Conservation (phyloP, 2,113 vertebrate species). For the Neomonachus schauinslandi region DNA sequence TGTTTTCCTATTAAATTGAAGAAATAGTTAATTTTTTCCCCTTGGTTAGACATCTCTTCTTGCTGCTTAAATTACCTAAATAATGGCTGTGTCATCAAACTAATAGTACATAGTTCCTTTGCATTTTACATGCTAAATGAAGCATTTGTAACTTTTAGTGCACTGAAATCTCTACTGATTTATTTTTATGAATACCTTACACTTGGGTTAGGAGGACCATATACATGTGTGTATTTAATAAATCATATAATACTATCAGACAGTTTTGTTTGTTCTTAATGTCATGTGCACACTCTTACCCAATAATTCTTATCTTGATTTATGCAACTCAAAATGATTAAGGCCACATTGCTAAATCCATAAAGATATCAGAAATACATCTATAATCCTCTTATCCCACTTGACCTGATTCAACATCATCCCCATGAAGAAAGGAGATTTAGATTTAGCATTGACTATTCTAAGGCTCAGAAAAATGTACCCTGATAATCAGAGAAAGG, state of each 20-base stretch:
- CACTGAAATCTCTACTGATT: conserved; percentile 12
- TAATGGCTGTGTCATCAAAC: neutral
- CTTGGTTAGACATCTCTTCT: neutral
- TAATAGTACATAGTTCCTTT: neutral
- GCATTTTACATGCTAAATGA: conserved; percentile 26
- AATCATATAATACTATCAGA: neutral
- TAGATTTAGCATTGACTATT: conserved; percentile 13
- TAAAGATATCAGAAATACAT: conserved; percentile 48
- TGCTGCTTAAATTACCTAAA: neutral
- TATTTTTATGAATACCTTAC: neutral
- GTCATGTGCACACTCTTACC: neutral
- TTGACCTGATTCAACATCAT: conserved; percentile 49
- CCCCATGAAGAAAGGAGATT: conserved; percentile 24
- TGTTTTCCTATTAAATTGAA: conserved; percentile 19
- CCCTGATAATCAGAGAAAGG: neutral
- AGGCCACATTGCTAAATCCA: conserved; percentile 56
- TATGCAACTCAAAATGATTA: conserved; percentile 49
- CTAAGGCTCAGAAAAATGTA: conserved; percentile 31
- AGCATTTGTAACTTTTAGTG: conserved; percentile 42
- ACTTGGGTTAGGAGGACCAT: neutral
- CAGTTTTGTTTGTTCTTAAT: neutral
- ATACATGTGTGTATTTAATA: neutral
- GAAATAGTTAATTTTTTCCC: neutral
- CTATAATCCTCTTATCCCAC: conserved; percentile 40
- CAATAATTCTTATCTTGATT: conserved; percentile 29